phyloP scores from a whole-genome alignment of 1,140 invertebrate species.

The Eueides isabella region DNA sequence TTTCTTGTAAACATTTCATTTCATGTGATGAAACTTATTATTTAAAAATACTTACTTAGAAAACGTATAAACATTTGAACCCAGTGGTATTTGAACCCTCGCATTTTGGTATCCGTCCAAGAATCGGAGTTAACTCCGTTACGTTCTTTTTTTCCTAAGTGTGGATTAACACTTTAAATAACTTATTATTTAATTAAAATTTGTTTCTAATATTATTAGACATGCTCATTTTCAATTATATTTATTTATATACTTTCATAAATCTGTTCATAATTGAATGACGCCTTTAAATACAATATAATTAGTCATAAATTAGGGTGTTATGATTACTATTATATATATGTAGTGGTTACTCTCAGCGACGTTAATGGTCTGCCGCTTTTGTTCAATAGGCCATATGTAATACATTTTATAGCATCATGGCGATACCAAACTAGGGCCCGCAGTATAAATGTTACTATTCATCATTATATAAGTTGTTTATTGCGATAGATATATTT shows the following conservation, averaged over 20 bases:
- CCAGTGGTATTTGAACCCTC: no score
- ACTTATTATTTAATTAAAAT: no score
- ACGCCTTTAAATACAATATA: constrained; percentile 1
- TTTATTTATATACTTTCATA: background rate
- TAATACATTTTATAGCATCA: constrained; percentile 50
- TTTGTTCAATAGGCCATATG: constrained; percentile 54
- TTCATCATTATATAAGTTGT: background rate
- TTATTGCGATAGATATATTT: background rate
- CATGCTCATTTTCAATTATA: no score
- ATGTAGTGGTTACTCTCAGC: constrained; percentile 23
- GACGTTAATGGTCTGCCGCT: constrained; percentile 47
- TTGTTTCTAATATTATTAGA: background rate
- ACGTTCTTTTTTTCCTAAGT: no score
- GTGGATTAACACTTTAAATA: no score
- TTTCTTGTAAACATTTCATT: no score
- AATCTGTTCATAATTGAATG: background rate
- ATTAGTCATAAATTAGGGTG: background rate
- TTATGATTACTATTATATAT: constrained; percentile 1
- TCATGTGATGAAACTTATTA: no score
- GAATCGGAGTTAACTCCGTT: no score
- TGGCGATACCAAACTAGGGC: background rate
- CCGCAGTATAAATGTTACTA: background rate
- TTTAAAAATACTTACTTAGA: no score
- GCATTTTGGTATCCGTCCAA: no score
- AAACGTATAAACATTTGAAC: no score